Percentiles rank a stretch among this genome's conserved stretches.
Evolutionary conservation across 2,797 vertebrate genomes (phyloP).

Genomic region (Danio aesculapii): DNA sequence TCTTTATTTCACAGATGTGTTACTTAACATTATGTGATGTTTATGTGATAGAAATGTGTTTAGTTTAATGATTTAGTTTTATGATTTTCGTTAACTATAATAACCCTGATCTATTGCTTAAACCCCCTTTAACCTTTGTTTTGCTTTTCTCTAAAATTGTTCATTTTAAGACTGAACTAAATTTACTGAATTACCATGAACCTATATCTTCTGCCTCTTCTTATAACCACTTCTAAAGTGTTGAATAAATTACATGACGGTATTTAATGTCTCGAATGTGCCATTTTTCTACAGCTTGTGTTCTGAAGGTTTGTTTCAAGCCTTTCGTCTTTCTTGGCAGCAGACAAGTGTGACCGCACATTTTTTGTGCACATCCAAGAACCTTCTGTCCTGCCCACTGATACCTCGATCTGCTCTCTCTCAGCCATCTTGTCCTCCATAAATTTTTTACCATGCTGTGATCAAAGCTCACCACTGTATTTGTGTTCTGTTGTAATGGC

Average conservation of each 20-base stretch:
- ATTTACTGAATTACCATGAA: too few species aligned
- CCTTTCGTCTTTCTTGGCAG: constrained; percentile 46
- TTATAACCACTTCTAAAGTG: neutral
- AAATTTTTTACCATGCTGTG: constrained; percentile 75
- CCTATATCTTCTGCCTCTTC: too few species aligned
- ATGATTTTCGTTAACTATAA: too few species aligned
- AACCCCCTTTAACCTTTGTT: too few species aligned
- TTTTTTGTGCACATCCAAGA: constrained; percentile 85
- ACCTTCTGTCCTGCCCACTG: constrained; percentile 48
- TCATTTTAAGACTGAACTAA: too few species aligned
- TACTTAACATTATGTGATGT: too few species aligned
- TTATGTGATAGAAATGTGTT: too few species aligned
- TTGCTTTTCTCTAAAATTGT: too few species aligned
- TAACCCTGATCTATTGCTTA: too few species aligned
- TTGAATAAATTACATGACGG: neutral
- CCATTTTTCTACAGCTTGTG: constrained; percentile 43
- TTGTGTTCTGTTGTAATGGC: constrained; percentile 58
- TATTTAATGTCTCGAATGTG: constrained; percentile 1
- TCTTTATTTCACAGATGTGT: too few species aligned
- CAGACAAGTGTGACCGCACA: constrained; percentile 45
- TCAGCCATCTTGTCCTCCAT: constrained; percentile 66
- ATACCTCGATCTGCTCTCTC: constrained; percentile 57
- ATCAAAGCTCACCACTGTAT: constrained; percentile 74
- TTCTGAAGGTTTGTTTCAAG: constrained; percentile 38
- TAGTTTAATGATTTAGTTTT: too few species aligned